Base-by-base conservation (phyloP, 2,113 vertebrate species). In the Bufo bufo region DNA sequence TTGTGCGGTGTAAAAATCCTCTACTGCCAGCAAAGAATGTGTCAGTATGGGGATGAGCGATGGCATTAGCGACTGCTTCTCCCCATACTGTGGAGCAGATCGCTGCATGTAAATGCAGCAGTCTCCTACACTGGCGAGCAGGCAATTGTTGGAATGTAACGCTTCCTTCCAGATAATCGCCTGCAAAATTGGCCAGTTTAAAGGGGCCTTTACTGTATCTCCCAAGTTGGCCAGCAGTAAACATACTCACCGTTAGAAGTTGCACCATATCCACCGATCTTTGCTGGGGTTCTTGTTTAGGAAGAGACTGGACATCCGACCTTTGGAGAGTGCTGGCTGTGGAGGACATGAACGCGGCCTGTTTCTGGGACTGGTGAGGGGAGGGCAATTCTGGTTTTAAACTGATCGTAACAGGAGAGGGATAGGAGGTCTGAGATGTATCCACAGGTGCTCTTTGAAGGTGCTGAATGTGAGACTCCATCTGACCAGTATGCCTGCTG, bases 221-320 rank as follows among this genome's bases (percentile, higher is more conserved):
- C 17, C 17, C 14, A 61, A 19, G 14, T 16, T 61, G 17, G 4
- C 61, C 56, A 12, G 56, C 56, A 58, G 2, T 58, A 61, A 12
- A 14, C 56, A 19, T 0, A 85, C 95, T 92, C 93, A 99, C 98
- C 86, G 96, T 99, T 75, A 99, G 92, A 14, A 99, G 97, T 89
- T 99, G 97, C 89, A 98, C 97, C 97, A 97, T 99, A 86, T 99
- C 98, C 90, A 98, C 94, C 0, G 97, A 96, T 81, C 95, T 95
- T 91, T 97, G 97, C 14, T 93, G 91, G 0, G 94, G 94, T 47
- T 97, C 98, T 52, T 95, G 93, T 83, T 97, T 98, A 56, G 95
- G 90, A 4, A 91, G 19, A 0, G 94, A 80, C 87, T 94, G 95
- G 17, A 92, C 85, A 69, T 98, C 97, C 0, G 95, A 56, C 75